A percentile compares a stretch with the other conserved stretches of the same genome.
phyloP scores from a whole-genome alignment of 2,113 vertebrate genomes.

The Sisor rabdophorus region DNA sequence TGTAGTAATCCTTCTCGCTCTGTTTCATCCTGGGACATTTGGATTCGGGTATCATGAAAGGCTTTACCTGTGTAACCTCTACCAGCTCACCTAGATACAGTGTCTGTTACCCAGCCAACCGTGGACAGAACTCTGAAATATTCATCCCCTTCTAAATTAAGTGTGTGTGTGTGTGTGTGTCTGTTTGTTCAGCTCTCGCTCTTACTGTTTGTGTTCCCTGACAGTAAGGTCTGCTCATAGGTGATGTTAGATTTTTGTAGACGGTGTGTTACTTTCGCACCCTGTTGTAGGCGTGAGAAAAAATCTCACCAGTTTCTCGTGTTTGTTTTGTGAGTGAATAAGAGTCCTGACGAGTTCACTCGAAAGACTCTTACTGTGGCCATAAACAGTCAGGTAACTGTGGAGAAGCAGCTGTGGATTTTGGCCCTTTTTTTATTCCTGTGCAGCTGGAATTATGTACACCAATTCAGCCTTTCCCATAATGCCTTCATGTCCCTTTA shows the following conservation, averaged over 20 bases:
- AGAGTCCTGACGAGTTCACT: not conserved
- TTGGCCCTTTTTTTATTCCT: not conserved
- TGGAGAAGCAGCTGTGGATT: not conserved
- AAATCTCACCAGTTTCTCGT: not conserved
- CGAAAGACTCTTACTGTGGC: not conserved
- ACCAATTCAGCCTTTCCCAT: constrained; percentile 21
- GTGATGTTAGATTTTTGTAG: not conserved
- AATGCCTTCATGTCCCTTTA: constrained; percentile 8
- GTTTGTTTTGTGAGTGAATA: constrained; percentile 8
- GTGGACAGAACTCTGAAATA: constrained; percentile 65
- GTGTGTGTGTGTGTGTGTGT: constrained; percentile 6
- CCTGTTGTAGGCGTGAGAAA: not conserved
- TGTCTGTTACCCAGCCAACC: constrained; percentile 68
- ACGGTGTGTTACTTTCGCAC: not conserved
- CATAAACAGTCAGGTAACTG: constrained; percentile 1
- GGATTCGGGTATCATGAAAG: constrained; percentile 44
- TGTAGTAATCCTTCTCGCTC: not conserved
- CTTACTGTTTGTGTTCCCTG: constrained; percentile 38
- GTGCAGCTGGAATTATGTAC: constrained; percentile 1
- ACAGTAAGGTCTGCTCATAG: not conserved
- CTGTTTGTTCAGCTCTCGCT: constrained; percentile 23
- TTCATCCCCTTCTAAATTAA: constrained; percentile 56
- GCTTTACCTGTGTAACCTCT: constrained; percentile 60
- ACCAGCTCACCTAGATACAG: constrained; percentile 59
- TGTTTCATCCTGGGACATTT: constrained; percentile 40